A percentile compares a stretch with the other conserved stretches of the same genome.
Conservation (phyloP, 2,888 invertebrate genomes). For the Beris chalybata region DNA sequence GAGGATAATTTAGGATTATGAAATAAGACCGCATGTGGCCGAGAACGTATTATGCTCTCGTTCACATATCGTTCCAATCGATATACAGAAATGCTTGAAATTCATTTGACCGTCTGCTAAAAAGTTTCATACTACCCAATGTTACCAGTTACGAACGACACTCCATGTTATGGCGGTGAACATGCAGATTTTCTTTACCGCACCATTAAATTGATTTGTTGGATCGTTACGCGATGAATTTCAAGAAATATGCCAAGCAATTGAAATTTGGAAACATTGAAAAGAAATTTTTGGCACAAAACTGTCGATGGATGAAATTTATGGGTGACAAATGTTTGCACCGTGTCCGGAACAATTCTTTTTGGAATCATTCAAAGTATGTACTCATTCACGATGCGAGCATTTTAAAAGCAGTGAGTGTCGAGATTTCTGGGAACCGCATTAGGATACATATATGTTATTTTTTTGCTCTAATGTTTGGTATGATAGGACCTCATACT, state of each 20-base stretch:
- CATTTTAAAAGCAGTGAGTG: too few species aligned
- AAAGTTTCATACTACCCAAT: slow-evolving; percentile 5
- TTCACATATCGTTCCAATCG: slow-evolving; percentile 22
- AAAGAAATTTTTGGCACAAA: slow-evolving; percentile 3
- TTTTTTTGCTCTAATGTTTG: too few species aligned
- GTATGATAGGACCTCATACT: too few species aligned
- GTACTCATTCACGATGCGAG: too few species aligned
- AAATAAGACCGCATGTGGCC: not conserved
- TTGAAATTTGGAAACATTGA: slow-evolving; percentile 6
- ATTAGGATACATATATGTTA: too few species aligned
- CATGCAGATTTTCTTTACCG: slow-evolving; percentile 27
- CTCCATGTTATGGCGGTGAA: not conserved
- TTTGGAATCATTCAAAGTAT: too few species aligned
- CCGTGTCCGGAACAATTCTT: too few species aligned
- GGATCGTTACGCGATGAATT: slow-evolving; percentile 19
- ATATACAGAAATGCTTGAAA: slow-evolving; percentile 24
- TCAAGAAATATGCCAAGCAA: slow-evolving; percentile 3
- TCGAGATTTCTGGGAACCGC: too few species aligned
- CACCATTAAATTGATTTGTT: slow-evolving; percentile 29
- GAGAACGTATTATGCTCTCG: slow-evolving; percentile 21
- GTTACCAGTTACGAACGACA: not conserved
- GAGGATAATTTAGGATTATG: slow-evolving; percentile 18
- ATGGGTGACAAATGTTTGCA: too few species aligned
- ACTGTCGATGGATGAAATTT: too few species aligned
- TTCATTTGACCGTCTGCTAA: slow-evolving; percentile 23